Evolutionary conservation across 23 tunicate genomes (phyloP).

Genomic region (Styela plicata): DNA sequence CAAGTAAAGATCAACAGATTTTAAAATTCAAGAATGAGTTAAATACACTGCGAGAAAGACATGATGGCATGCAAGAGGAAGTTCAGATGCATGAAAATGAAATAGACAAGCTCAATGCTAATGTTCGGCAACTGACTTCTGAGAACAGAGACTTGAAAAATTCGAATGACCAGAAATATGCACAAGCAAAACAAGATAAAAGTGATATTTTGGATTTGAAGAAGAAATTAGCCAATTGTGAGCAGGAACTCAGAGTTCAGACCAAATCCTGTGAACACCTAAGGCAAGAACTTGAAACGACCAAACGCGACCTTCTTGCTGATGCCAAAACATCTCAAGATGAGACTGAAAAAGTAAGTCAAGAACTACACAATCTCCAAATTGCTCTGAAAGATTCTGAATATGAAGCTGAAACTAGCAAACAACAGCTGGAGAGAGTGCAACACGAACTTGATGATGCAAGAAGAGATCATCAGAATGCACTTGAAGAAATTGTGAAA

Average conservation of each 20-base stretch:
- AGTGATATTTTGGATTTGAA: constrained; percentile 41
- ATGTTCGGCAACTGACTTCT: constrained; percentile 31
- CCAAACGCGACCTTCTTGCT: constrained; percentile 20
- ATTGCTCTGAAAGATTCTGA: constrained; percentile 37
- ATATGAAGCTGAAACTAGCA: constrained; percentile 35
- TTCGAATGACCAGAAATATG: constrained; percentile 43
- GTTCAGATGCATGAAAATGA: constrained; percentile 66
- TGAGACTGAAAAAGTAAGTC: constrained; percentile 46
- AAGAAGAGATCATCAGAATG: constrained; percentile 61
- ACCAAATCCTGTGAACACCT: constrained; percentile 71
- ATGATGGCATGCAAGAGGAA: constrained; percentile 76
- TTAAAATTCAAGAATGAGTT: constrained; percentile 67
- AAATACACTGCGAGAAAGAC: constrained; percentile 49
- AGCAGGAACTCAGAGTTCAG: constrained; percentile 71
- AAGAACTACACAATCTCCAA: constrained; percentile 33
- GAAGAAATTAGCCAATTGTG: constrained; percentile 52
- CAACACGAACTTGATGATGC: constrained; percentile 52
- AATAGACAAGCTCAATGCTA: constrained; percentile 48
- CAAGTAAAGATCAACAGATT: constrained; percentile 61
- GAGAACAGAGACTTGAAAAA: constrained; percentile 44
- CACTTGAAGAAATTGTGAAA: constrained; percentile 66
- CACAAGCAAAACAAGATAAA: constrained; percentile 53
- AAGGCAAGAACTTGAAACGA: constrained; percentile 52
- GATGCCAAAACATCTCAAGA: constrained; percentile 34
- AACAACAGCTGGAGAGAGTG: constrained; percentile 35